Base-by-base conservation (phyloP, 2,797 vertebrate species). In the Enteromius trimaculatus region DNA sequence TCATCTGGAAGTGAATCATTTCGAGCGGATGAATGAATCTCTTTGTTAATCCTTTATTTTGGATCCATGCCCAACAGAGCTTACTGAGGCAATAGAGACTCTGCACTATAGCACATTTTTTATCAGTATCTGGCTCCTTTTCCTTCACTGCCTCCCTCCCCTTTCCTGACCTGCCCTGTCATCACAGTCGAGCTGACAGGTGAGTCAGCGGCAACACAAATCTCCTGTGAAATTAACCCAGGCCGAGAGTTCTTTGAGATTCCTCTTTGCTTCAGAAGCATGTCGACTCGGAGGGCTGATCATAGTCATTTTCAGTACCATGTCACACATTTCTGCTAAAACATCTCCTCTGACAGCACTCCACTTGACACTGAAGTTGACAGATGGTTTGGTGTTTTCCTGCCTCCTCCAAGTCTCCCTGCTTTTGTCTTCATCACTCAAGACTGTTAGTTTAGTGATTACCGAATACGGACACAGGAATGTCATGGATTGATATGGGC, bases 361-460 rank as follows among this genome's bases (percentile, higher is more conserved):
- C 58, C 71, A 34, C 29, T 66, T 80, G n/a, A 77, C 74, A 66
- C 77, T 53, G 66, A 77, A 58, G 53, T 58, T 62, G 82, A 79
- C 85, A 81, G 74, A 85, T 83, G 70, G 86, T 79, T 49, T 44
- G 19, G 62, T 65, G 29, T 77, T 65, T 71, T 64, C 26, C 16
- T n/a, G 60, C 21, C 53, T 23, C 79, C 37, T 75, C 37, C 71
- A 7, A 74, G 23, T 62, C 31, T 78, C 64, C 21, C 21, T 14
- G 14, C 13, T 31, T 64, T 47, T 78, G 14, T 39, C 34, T 79
- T 64, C 39, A 44, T 82, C 53, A 75, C 69, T 79, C 79, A 71
- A 71, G 77, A 71, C 71, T 85, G 80, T 85, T 71, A 44, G 68
- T 76, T 87, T 85, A 51, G 31, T 83, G 83, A 88, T 87, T 86